phyloP scores from a whole-genome alignment of 1,140 invertebrate genomes.

The Drosophila orosa region DNA sequence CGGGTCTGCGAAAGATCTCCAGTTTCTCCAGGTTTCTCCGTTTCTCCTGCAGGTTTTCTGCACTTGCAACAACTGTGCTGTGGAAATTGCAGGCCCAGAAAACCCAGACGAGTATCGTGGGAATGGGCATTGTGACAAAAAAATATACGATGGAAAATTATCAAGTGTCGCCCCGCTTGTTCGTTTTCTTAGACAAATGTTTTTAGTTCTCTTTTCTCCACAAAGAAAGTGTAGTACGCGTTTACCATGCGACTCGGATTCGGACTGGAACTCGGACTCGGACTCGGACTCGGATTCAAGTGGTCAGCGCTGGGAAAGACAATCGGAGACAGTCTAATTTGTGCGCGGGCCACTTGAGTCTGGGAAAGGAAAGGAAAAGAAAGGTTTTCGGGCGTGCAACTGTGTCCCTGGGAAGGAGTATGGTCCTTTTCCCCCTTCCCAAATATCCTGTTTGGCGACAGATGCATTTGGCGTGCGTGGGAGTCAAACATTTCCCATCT shows the following conservation, averaged over 20 bases:
- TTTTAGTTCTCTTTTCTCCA: slow-evolving; percentile 59
- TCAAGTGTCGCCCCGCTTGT: slow-evolving; percentile 67
- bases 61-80: slow-evolving; percentile 60
- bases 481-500: slow-evolving; percentile 46
- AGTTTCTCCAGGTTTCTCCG: slow-evolving; percentile 45
- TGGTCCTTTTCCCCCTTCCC: background rate
- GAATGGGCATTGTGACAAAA: slow-evolving; percentile 75
- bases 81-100: slow-evolving; percentile 55
- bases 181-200: slow-evolving; percentile 76
- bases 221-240: slow-evolving; percentile 76
- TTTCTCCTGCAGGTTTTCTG: slow-evolving; percentile 45
- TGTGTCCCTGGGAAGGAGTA: slow-evolving; percentile 48
- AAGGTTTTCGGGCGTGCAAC: slow-evolving; percentile 36
- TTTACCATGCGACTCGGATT: slow-evolving; percentile 68
- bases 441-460: slow-evolving; percentile 32
- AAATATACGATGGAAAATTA: slow-evolving; percentile 47
- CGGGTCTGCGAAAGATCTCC: slow-evolving; percentile 69
- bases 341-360: slow-evolving; percentile 75
- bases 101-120: slow-evolving; percentile 70
- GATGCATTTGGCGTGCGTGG: slow-evolving; percentile 76
- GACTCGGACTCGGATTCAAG: slow-evolving; percentile 50
- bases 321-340: slow-evolving; percentile 66
- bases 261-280: slow-evolving; percentile 11
- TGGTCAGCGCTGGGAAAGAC: slow-evolving; percentile 73
- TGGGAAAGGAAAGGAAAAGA: slow-evolving; percentile 51